Evolutionary conservation across 2,888 invertebrate genomes (phyloP), one percentile per base, ranked within the genome.

Genomic region (Calameuta pallipes): DNA sequence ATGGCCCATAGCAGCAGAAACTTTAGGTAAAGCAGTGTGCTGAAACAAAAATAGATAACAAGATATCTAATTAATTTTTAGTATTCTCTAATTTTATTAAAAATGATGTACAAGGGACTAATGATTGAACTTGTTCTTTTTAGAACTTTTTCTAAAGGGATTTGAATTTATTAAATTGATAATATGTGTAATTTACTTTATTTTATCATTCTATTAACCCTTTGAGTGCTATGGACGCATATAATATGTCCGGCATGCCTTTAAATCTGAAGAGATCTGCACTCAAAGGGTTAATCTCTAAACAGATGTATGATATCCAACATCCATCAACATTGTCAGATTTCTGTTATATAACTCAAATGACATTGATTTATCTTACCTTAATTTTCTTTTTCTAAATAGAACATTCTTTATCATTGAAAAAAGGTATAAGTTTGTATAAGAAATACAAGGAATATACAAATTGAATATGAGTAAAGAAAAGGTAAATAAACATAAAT

Each of bases 1-100:
- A 97, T 94, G 87, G 96, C 96, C 98, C 98, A 99, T 92, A 98
- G 94, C 93, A 98, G 94, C 90, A 98, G 94, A 94, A 98, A 98
- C 94, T 98, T 98, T 93, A 98, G 93, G 94, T 98, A 98, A 92
- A 98, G 94, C 92, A 98, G 94, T 89, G 97, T 96, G 93, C 98
- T 98, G 95, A 88, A 96, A 95, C 81, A 91, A 87, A 88, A 89
- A 83, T 84, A 83, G 83, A 78, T 83, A 79, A 15, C 6, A 71
- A 11, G 23, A 56, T 56, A 56, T 23, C 9, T 56, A 56, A 56
- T 23, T 56, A 23, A 23, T 56, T 56, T 23, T 1, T 56, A 23
- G 23, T 56, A 9, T 56, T 56, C 56, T 9, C 56, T 9, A 56
- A 23, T 23, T 23, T 56, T 23, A 23, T 56, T 23, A 23, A 56